Evolutionary conservation across 53 echinoderm and acorn worm genomes (phyloP), one percentile per base, ranked within the genome.

Genomic region (Paelopatides confundens): DNA sequence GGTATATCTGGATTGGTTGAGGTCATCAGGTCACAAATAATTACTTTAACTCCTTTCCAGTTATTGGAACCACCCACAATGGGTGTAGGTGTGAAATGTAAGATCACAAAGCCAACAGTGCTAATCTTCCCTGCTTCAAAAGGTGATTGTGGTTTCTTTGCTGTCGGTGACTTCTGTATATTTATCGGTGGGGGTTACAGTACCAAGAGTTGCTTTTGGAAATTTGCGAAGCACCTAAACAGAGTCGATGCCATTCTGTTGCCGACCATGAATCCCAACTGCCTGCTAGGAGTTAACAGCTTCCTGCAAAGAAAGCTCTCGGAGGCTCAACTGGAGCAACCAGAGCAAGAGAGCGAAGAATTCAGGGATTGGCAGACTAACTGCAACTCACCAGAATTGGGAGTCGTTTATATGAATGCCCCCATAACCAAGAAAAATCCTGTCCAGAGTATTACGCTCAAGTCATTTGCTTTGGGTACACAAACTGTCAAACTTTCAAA

Each of bases 101-200:
- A 99, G 76, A 99, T 99, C 65, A 94, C 99, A 69, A 99, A 99
- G 77, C 99, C 99, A 8, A 99, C 99, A 38, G 99, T 99, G 30
- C 91, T 99, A 35, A 90, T 99, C 69, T 95, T 99, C 66, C 99
- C 99, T 54, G 95, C 99, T 30, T 93, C 94, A 31, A 99, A 99
- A 71, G 99, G 99, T 28, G 99, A 99, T 87, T 99, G 99, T 89
- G 94, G 95, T 49, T 95, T 99, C 90, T 99, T 99, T 86, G 99
- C 95, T 18, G 95, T 99, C 53, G 95, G 92, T 66, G 99, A 99
- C 89, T 99, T 99, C 86, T 96, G 99, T 58, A 90, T 96, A 15
- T 95, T 99, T 76, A 89, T 99, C 43, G 99, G 99, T 12, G 99
- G 99, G 38, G 99, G 99, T 58, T 99, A 99, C 85, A 89, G 90